Percentiles rank a stretch among this genome's conserved stretches.
phyloP scores from a whole-genome alignment of 64 coral and sea anemone genomes.

The Trachythela sp. region DNA sequence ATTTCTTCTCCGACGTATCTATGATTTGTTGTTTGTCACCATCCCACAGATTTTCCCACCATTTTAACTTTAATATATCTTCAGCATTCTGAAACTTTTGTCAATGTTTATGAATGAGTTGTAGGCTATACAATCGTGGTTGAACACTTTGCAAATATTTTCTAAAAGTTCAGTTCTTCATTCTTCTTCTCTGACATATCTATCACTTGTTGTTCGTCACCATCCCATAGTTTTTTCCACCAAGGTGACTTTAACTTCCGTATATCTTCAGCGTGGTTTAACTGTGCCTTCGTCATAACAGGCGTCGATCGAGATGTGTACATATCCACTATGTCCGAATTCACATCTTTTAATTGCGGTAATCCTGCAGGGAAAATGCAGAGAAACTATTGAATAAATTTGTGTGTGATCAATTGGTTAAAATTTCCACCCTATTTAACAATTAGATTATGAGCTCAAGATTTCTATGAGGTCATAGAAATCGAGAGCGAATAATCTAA shows the following conservation, averaged over 20 bases:
- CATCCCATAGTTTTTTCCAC: constrained; percentile 97
- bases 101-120: too few relatives aligned
- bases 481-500: too few relatives aligned
- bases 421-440: background rate
- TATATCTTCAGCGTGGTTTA: constrained; percentile 74
- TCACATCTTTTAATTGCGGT: constrained; percentile 59
- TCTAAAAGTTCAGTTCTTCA: background rate
- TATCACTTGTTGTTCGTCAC: constrained; percentile 30
- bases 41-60: too few relatives aligned
- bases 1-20: too few relatives aligned
- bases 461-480: too few relatives aligned
- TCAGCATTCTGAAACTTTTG: too few relatives aligned
- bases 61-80: too few relatives aligned
- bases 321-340: constrained; percentile 33
- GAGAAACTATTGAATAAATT: background rate
- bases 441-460: too few relatives aligned
- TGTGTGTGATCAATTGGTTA: background rate
- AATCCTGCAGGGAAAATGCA: too few relatives aligned
- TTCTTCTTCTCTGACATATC: background rate
- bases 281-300: constrained; percentile 77
- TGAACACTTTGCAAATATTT: too few relatives aligned
- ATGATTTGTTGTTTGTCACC: too few relatives aligned
- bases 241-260: constrained; percentile 62
- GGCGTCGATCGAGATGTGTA: constrained; percentile 73
- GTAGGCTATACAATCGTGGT: too few relatives aligned